Base-by-base conservation (phyloP, 1,140 invertebrate species). In the Lerema accius region DNA sequence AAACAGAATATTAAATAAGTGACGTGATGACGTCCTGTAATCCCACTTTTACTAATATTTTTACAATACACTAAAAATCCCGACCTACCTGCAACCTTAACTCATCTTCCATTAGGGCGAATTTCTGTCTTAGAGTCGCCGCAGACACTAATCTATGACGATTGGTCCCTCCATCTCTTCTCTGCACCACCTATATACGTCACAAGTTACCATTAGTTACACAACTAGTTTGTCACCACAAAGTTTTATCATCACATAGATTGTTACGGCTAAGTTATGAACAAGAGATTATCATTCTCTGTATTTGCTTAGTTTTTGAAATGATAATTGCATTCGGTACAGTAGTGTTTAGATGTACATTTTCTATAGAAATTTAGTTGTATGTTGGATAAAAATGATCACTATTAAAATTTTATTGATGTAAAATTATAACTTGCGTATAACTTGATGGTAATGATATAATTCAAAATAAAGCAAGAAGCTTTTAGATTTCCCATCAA, bases 31-130 rank as follows among this genome's bases (percentile, higher is more conserved):
- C n/a, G n/a, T n/a, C n/a, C n/a, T n/a, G n/a, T n/a, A n/a, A n/a
- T n/a, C n/a, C n/a, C n/a, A n/a, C n/a, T n/a, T n/a, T n/a, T n/a
- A n/a, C n/a, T n/a, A n/a, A n/a, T n/a, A n/a, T n/a, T n/a, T n/a
- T n/a, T n/a, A n/a, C n/a, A n/a, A n/a, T 46, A 49, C 28, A 19
- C 19, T 62, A 19, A 51, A 56, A 60, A n/a, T n/a, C n/a, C n/a
- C n/a, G n/a, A 51, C 46, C 67, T 66, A 92, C 91, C 80, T 92
- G 91, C 53, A 92, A 70, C 42, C 89, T 69, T 19, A 92, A 56
- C 71, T 92, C 91, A 48, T 92, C 89, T 68, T 91, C 91, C 65
- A 92, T 68, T 14, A 92, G 82, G 1, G 91, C 91, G 51, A 90
- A 92, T 67, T 91, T 92, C 45, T 92, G 91, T 9, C 90, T 76